Conservation (phyloP, 2,797 vertebrate species). For the Antrozous pallidus region DNA sequence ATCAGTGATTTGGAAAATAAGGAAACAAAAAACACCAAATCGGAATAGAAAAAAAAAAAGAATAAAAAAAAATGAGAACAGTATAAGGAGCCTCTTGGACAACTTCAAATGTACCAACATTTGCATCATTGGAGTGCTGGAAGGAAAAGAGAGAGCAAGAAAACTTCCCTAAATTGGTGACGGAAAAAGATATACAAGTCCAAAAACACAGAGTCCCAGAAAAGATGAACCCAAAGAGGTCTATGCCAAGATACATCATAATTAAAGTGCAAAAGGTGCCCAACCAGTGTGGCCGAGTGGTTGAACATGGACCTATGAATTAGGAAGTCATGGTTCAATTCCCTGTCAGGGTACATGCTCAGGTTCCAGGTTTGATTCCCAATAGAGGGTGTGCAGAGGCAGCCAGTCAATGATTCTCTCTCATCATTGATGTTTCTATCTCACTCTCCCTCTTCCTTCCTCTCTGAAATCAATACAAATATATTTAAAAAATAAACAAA, state of each 20-base stretch:
- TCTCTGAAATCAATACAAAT: no score
- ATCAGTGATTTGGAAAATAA: background rate
- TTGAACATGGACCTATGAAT: no score
- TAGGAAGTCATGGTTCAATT: no score
- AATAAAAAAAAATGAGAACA: no score
- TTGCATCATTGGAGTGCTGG: background rate
- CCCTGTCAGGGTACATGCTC: no score
- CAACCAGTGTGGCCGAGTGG: no score
- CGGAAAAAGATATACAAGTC: background rate
- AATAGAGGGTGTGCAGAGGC: no score
- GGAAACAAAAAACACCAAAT: background rate
- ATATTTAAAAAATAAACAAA: no score
- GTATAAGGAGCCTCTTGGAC: background rate
- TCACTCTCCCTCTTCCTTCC: no score
- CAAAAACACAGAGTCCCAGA: background rate
- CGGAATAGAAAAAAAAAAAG: background rate
- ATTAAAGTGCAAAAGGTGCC: background rate
- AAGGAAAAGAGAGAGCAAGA: background rate
- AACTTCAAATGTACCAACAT: background rate
- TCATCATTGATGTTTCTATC: no score
- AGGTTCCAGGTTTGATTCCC: no score
- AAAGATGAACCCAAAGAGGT: background rate
- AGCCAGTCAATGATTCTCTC: no score
- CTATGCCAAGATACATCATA: background rate
- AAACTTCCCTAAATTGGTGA: background rate